These are phyloP conservation scores for Callithrix jacchus DNA, from an alignment of 2,113 vertebrate species.

Conservation along the genomic window DNA sequence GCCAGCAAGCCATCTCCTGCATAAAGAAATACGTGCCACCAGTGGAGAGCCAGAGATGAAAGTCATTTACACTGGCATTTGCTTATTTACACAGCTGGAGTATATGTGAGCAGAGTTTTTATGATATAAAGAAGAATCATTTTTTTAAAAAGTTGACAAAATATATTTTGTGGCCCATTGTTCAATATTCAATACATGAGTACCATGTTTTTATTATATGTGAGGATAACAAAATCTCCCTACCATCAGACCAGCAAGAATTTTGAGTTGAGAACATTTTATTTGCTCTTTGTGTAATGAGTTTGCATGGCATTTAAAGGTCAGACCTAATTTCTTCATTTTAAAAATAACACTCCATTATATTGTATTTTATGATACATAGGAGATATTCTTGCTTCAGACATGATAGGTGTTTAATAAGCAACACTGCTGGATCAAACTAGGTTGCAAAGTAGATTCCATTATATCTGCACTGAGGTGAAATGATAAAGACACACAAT, in stretches of 20 bases:
- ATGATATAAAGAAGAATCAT: background rate
- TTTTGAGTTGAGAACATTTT: background rate
- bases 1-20: background rate
- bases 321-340: background rate
- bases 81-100: background rate
- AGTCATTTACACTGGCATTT: background rate
- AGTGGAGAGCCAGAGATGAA: background rate
- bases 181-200: background rate
- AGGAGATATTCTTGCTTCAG: background rate
- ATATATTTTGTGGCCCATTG: background rate
- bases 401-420: background rate
- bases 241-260: background rate
- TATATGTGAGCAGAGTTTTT: background rate
- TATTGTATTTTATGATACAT: background rate
- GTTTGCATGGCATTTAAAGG: background rate
- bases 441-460: background rate
- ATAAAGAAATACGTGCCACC: background rate
- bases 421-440: background rate
- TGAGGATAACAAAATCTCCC: background rate
- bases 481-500: background rate
- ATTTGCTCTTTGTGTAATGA: background rate
- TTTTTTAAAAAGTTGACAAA: background rate
- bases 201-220: background rate
- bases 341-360: background rate
- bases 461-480: background rate